A percentile compares a stretch with the other conserved stretches of the same genome.
Conservation (phyloP, 2,113 vertebrate species). For the Phaethon lepturus region DNA sequence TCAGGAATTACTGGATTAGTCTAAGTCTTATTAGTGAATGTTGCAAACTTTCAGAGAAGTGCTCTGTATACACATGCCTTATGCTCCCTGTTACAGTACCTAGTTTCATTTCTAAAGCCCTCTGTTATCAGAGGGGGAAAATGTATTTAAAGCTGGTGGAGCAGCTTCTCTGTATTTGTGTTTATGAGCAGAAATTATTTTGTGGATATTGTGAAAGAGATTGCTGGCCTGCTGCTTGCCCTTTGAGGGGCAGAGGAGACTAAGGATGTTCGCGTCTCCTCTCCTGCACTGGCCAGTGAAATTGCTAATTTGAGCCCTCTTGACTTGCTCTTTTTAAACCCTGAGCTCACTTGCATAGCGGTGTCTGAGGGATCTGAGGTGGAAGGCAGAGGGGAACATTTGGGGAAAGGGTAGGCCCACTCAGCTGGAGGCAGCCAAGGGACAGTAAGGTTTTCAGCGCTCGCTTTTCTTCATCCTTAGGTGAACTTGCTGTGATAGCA, state of each 20-base stretch:
- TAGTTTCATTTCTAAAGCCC: neutral
- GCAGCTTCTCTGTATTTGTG: neutral
- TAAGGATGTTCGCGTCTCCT: neutral
- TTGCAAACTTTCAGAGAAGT: neutral
- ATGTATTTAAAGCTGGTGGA: neutral
- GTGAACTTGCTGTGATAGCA: neutral
- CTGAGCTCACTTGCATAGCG: fast-evolving
- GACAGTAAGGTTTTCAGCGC: neutral
- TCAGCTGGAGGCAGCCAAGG: neutral
- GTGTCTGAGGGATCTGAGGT: neutral
- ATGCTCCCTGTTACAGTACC: neutral
- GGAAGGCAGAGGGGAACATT: neutral
- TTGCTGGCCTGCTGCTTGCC: neutral
- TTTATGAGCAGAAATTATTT: neutral
- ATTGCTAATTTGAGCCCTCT: neutral
- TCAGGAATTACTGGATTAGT: neutral
- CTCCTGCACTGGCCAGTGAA: neutral
- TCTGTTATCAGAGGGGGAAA: neutral
- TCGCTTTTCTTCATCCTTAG: neutral
- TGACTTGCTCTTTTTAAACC: neutral
- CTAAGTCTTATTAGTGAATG: neutral
- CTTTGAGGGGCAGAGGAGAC: neutral
- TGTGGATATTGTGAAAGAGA: neutral
- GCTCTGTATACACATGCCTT: neutral
- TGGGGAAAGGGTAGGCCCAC: neutral